These are phyloP conservation scores for Oceanodroma leucorhoa DNA, from an alignment of 2,797 vertebrate species.

Conservation along the genomic window DNA sequence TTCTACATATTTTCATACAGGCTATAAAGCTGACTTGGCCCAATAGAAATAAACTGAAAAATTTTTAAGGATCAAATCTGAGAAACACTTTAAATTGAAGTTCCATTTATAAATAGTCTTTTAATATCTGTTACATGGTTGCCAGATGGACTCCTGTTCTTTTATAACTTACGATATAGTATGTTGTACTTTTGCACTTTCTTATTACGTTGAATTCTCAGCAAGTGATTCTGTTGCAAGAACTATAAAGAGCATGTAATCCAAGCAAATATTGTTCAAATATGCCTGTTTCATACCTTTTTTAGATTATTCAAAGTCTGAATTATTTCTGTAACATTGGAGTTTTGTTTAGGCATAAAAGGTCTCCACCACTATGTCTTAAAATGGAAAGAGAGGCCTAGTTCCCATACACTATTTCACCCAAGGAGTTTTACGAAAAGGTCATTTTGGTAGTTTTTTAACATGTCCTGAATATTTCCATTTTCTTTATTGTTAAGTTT, in stretches of 20 bases:
- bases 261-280: slow-evolving; percentile 15
- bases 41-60: slow-evolving; percentile 18
- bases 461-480: neutral
- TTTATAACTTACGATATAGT: slow-evolving; percentile 30
- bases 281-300: neutral
- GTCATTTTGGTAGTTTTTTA: neutral
- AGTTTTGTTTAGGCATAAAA: neutral
- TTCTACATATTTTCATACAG: neutral
- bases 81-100: slow-evolving; percentile 57
- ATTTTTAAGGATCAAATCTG: slow-evolving; percentile 16
- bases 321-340: neutral
- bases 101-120: slow-evolving; percentile 50
- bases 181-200: slow-evolving; percentile 43
- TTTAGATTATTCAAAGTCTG: neutral
- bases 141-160: slow-evolving; percentile 69
- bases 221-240: slow-evolving; percentile 33
- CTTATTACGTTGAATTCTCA: slow-evolving; percentile 41
- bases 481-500: neutral
- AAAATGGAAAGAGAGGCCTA: neutral
- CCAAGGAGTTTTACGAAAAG: neutral
- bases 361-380: neutral
- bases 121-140: slow-evolving; percentile 62
- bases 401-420: neutral
- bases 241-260: slow-evolving; percentile 51
- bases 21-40: slow-evolving; percentile 13